Evolutionary conservation across 2,113 vertebrate genomes (phyloP), one percentile per base, ranked within the genome.

Genomic region (Trichechus manatus): DNA sequence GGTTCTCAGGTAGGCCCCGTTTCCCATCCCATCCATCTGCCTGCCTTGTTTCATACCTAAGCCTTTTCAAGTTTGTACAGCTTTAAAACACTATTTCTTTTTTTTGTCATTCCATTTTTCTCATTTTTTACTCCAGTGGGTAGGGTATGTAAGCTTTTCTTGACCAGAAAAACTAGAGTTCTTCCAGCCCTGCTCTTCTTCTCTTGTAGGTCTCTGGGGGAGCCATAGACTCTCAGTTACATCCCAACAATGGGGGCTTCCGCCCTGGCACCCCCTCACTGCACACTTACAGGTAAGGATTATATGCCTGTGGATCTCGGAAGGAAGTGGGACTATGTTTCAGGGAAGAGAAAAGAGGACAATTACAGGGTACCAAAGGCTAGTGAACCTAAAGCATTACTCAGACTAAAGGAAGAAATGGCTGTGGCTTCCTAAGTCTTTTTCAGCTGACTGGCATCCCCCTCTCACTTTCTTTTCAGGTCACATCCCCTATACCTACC

Each of bases 201-300:
- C 13, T 93, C 14, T 53, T 63, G 1, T 53, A 98, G 98, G 97
- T 98, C 44, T 97, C 98, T 42, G 97, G 93, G 27, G 96, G 95
- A 84, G 80, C 96, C 80, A 36, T 97, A 13, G 98, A 98, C 47
- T 97, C 98, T 31, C 98, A 98, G n/a, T 94, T 98, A 66, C 98
- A 98, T n/a, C 86, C 93, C 22, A 96, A 22, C 84, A 97, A 5
- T 19, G 97, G 97, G 47, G 97, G 96, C 90, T 98, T 98, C 96
- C 98, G 98, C 47, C 97, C 98, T 47, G 97, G 98, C 70, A 98
- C 98, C 33, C 98, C 98, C 1, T 98, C 98, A 5, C 77, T 98
- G 86, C 98, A 98, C 77, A 91, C 98, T 7, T 98, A 97, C 93
- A 98, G 98, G 98, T 98, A 93, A 94, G 66, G 66, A 74, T 13